Evolutionary conservation across 2,888 invertebrate genomes (phyloP).

Genomic region (Norana najaformis): DNA sequence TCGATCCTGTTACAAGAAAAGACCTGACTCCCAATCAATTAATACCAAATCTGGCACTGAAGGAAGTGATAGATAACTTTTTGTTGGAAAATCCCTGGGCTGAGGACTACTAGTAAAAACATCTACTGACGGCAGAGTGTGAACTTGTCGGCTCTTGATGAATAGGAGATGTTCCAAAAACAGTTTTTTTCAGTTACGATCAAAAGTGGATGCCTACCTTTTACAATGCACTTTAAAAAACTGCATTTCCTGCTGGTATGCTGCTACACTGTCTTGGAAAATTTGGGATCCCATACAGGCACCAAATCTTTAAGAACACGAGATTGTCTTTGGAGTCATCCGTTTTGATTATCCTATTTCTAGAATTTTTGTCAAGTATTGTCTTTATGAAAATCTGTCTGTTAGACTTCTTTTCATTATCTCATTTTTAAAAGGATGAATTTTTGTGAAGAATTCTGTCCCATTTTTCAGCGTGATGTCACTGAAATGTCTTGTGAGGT

Average conservation of each 20-base stretch:
- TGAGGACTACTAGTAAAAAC: conserved; percentile 75
- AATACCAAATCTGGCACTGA: conserved; percentile 98
- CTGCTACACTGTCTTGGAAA: background rate
- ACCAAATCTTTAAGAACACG: background rate
- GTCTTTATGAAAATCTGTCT: background rate
- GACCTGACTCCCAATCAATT: conserved; percentile 92
- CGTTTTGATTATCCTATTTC: background rate
- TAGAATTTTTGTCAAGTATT: background rate
- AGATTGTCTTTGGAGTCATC: background rate
- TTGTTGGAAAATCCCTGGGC: conserved; percentile 97
- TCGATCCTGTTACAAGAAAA: conserved; percentile 96
- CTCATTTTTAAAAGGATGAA: background rate
- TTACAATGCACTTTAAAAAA: background rate
- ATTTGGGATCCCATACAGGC: background rate
- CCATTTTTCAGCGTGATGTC: background rate
- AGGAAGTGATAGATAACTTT: conserved; percentile 95
- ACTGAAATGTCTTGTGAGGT: background rate
- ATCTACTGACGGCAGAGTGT: background rate
- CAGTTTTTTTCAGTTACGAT: background rate
- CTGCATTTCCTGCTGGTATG: background rate
- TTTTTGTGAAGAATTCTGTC: background rate
- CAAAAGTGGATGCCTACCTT: background rate
- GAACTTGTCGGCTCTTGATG: background rate
- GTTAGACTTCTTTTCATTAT: background rate
- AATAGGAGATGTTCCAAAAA: background rate